Evolutionary conservation across 2,113 vertebrate genomes (phyloP), one percentile per base, ranked within the genome.

Genomic region (Athene cunicularia): DNA sequence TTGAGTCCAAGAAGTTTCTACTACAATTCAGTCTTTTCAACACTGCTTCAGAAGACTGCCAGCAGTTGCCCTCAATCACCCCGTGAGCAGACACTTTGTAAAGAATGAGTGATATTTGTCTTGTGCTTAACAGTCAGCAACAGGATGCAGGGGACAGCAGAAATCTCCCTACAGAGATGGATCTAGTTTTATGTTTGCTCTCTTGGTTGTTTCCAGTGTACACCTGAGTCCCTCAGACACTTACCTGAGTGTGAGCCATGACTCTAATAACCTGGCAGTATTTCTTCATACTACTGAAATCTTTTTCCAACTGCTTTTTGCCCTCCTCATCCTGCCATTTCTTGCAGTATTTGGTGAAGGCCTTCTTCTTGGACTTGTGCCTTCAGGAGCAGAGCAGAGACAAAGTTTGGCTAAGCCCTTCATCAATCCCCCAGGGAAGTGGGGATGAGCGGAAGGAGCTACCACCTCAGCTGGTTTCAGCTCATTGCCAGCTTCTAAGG

Each of bases 361-460:
- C 99, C 99, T 99, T 99, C 99, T 99, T 99, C 98, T 99, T 99
- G 88, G 99, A 99, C 86, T 99, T 99, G 98, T 99, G 99, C 99
- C 99, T 99, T 98, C 96, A 98, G 97, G 75, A 95, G 97, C 95
- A 97, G 90, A 98, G 97, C 96, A 98, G 91, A 98, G 90, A 97
- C 76, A 97, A 93, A 95, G 90, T 95, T 93, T 49, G 98, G 98
- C 94, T 85, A 94, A 95, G 95, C 88, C 98, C 98, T 98, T 98
- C 98, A 98, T 98, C 98, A 93, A 86, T 80, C 88, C 96, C 89
- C 95, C 80, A 17, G 4, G 9, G 5, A 41, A 52, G n/a, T 0
- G 63, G 85, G 82, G 93, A 89, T 12, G 95, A 98, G 97, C 96
- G 98, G 98, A 98, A 98, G 97, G 96, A 50, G 27, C 90, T 58